Percentiles rank a stretch among this genome's conserved stretches.
phyloP scores from a whole-genome alignment of 2,888 invertebrate genomes.

The Drosophila neonasuta region DNA sequence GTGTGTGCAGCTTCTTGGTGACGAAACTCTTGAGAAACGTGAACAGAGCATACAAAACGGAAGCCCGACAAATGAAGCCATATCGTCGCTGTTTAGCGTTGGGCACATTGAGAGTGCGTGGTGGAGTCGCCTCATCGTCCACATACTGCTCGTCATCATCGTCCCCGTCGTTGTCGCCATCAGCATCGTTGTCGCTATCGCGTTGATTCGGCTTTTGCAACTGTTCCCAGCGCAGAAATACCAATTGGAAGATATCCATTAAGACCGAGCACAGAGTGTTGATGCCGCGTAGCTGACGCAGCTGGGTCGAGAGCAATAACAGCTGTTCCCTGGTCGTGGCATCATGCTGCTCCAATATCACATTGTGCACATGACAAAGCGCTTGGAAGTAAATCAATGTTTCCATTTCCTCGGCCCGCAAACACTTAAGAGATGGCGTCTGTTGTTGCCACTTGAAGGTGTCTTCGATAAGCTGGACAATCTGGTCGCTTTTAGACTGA shows the following conservation, averaged over 20 bases:
- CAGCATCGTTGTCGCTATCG: slow-evolving; percentile 40
- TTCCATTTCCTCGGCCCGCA: slow-evolving; percentile 73
- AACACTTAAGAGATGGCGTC: slow-evolving; percentile 57
- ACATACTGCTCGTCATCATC: slow-evolving; percentile 66
- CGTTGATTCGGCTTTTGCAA: slow-evolving; percentile 47
- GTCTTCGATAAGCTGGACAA: slow-evolving; percentile 68
- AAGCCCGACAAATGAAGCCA: slow-evolving; percentile 78
- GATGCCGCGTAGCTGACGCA: slow-evolving; percentile 77
- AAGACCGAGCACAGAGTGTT: slow-evolving; percentile 74
- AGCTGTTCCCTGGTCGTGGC: slow-evolving; percentile 59
- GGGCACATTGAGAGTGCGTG: slow-evolving; percentile 27
- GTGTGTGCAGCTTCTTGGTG: slow-evolving; percentile 79
- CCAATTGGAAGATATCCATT: slow-evolving; percentile 78
- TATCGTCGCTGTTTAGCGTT: slow-evolving; percentile 35
- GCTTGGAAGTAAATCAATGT: slow-evolving; percentile 76
- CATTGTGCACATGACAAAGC: slow-evolving; percentile 71
- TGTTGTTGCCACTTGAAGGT: slow-evolving; percentile 74
- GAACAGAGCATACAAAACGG: slow-evolving; percentile 70
- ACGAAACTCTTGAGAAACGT: slow-evolving; percentile 76
- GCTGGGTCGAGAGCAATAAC: slow-evolving; percentile 65
- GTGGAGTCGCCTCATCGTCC: slow-evolving; percentile 50
- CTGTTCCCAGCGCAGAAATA: slow-evolving; percentile 81
- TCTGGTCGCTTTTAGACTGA: slow-evolving; percentile 67
- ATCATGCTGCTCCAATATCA: slow-evolving; percentile 67
- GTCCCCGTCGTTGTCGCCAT: slow-evolving; percentile 44